Conservation (phyloP, 1,140 invertebrate species). For the Ganaspis sp. region DNA sequence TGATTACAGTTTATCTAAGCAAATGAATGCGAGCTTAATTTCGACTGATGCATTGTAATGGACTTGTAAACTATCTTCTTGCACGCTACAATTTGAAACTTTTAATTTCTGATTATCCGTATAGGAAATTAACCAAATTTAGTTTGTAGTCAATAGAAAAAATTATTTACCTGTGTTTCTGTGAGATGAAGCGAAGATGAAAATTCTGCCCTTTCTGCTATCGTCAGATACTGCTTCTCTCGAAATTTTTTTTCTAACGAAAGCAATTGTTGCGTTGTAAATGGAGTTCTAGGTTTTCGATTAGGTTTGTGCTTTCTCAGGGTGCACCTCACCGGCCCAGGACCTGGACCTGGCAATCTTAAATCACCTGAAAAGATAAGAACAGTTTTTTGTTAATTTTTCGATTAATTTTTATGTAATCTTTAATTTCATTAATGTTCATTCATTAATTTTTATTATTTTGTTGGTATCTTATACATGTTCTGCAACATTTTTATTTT, state of each 20-base stretch:
- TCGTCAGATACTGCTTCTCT: constrained; percentile 96
- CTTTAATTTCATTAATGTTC: no score
- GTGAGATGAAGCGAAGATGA: constrained; percentile 94
- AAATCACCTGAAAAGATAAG: constrained; percentile 65
- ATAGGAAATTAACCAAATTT: neutral
- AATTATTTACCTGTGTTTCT: constrained; percentile 89
- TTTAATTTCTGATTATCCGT: no score
- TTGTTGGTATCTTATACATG: no score
- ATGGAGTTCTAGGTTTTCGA: constrained; percentile 96
- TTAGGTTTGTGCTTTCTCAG: constrained; percentile 97
- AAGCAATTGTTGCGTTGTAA: constrained; percentile 96
- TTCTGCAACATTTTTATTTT: no score
- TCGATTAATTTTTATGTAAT: neutral
- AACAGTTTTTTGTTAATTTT: constrained; percentile 23
- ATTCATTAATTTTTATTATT: no score
- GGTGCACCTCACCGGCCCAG: constrained; percentile 86
- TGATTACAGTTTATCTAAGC: constrained; percentile 67
- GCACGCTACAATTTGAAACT: constrained; percentile 59
- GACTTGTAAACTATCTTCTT: constrained; percentile 63
- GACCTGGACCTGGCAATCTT: constrained; percentile 65
- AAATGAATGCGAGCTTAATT: constrained; percentile 68
- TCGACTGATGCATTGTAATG: constrained; percentile 65
- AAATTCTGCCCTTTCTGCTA: constrained; percentile 97
- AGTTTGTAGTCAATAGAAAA: neutral
- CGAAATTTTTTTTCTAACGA: constrained; percentile 97